Conservation (phyloP, 2,888 invertebrate species). For the Ecdyonurus torrentis region DNA sequence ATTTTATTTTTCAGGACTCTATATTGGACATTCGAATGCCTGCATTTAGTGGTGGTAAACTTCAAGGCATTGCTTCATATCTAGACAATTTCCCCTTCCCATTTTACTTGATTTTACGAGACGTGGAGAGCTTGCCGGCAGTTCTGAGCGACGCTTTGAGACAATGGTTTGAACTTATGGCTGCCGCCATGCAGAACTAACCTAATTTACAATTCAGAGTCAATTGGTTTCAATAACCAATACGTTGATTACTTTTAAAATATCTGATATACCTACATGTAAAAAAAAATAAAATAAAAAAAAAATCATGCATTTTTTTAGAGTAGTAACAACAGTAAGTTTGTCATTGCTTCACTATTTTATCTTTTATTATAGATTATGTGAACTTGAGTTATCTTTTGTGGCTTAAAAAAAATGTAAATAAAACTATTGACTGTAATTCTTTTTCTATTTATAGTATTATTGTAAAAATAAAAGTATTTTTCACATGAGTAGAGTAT, state of each 20-base stretch:
- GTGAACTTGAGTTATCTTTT: too few species aligned
- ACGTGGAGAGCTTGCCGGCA: slow-evolving; percentile 71
- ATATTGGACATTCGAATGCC: slow-evolving; percentile 78
- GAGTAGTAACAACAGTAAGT: too few species aligned
- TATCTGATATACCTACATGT: too few species aligned
- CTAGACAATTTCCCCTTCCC: slow-evolving; percentile 96
- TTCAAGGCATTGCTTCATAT: slow-evolving; percentile 56
- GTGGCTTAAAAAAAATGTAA: too few species aligned
- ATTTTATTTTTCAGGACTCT: slow-evolving; percentile 50
- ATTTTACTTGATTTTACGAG: slow-evolving; percentile 85
- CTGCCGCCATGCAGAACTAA: slow-evolving; percentile 27
- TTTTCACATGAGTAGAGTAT: too few species aligned
- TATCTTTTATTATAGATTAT: too few species aligned
- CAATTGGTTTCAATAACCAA: background rate
- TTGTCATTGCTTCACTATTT: too few species aligned
- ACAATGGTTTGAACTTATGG: slow-evolving; percentile 97
- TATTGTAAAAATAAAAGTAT: too few species aligned
- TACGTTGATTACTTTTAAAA: too few species aligned
- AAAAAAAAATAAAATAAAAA: background rate
- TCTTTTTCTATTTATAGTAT: too few species aligned
- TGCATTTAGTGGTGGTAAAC: slow-evolving; percentile 41
- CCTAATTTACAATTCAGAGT: background rate
- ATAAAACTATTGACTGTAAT: too few species aligned
- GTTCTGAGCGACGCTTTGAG: slow-evolving; percentile 89
- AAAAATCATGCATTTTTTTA: background rate